These are phyloP conservation scores for Lasioglossum albipes DNA, from an alignment of 1,140 invertebrate genomes.

Conservation along the genomic window DNA sequence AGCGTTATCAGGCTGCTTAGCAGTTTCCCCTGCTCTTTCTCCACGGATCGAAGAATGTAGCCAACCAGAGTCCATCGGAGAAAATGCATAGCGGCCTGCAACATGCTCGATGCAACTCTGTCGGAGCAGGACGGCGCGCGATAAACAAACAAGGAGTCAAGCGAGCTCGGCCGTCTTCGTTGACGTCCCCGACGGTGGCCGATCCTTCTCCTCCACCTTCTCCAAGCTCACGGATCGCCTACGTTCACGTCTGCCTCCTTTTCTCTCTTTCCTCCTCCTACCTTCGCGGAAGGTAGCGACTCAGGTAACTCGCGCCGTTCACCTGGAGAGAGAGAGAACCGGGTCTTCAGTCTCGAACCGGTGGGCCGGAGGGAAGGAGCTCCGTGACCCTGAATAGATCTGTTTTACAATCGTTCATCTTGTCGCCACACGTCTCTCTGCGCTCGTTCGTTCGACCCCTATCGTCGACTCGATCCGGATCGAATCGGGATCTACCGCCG, in stretches of 20 bases:
- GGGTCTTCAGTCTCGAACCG: constrained; percentile 74
- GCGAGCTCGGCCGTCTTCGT: constrained; percentile 43
- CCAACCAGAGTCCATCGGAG: constrained; percentile 4
- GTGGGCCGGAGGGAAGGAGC: constrained; percentile 78
- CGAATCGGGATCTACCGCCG: no score
- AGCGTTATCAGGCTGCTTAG: no score
- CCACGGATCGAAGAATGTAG: background rate
- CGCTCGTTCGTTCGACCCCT: no score
- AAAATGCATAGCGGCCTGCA: background rate
- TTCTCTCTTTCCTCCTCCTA: background rate
- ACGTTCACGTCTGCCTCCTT: constrained; percentile 55
- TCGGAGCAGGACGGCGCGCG: constrained; percentile 4
- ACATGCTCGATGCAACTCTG: constrained; percentile 2
- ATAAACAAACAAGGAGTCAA: constrained; percentile 47
- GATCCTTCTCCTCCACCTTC: constrained; percentile 56
- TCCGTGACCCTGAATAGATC: constrained; percentile 74
- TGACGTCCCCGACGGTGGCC: constrained; percentile 13
- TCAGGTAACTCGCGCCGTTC: constrained; percentile 69
- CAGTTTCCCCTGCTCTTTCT: background rate
- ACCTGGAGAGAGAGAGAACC: constrained; percentile 68
- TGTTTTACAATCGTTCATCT: constrained; percentile 6
- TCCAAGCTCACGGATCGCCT: constrained; percentile 32
- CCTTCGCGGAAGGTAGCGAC: no score
- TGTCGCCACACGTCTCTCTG: no score
- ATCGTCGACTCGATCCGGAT: no score